Percentiles rank a stretch among this genome's conserved stretches.
These are phyloP conservation scores for Argentina silus DNA, from an alignment of 2,797 vertebrate species.

Conservation along the genomic window DNA sequence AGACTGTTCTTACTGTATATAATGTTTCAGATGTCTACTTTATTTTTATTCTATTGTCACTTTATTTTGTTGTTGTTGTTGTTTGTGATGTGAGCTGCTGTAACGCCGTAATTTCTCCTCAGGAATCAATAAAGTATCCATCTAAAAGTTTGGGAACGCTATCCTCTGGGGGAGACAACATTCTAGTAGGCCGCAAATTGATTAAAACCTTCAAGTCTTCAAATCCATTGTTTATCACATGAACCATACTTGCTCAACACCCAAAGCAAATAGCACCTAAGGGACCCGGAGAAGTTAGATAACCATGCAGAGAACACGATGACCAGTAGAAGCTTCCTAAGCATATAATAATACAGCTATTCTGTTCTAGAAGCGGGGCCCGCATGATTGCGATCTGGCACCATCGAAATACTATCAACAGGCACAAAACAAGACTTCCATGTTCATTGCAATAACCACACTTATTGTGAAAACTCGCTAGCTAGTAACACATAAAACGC, in stretches of 20 bases:
- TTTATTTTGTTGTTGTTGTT: no score
- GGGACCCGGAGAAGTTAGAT: neutral
- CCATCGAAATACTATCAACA: neutral
- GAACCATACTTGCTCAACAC: neutral
- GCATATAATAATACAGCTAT: neutral
- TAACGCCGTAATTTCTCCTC: no score
- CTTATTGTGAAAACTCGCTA: neutral
- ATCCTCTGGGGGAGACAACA: neutral
- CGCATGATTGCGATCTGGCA: neutral
- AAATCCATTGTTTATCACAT: neutral
- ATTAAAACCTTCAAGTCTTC: neutral
- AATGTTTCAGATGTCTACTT: no score
- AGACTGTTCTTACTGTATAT: no score
- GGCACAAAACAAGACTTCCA: neutral
- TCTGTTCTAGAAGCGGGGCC: neutral
- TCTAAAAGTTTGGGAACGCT: no score
- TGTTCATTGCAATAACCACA: neutral
- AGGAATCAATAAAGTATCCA: no score
- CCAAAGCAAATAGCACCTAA: neutral
- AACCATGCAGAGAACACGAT: neutral
- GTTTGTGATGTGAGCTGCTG: no score
- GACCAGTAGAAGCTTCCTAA: neutral
- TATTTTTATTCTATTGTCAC: no score
- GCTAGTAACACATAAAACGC: neutral
- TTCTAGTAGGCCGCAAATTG: neutral